Percentiles rank a stretch among this genome's conserved stretches.
These are phyloP conservation scores for Synergus japonicus DNA, from an alignment of 2,888 invertebrate species.

Conservation along the genomic window DNA sequence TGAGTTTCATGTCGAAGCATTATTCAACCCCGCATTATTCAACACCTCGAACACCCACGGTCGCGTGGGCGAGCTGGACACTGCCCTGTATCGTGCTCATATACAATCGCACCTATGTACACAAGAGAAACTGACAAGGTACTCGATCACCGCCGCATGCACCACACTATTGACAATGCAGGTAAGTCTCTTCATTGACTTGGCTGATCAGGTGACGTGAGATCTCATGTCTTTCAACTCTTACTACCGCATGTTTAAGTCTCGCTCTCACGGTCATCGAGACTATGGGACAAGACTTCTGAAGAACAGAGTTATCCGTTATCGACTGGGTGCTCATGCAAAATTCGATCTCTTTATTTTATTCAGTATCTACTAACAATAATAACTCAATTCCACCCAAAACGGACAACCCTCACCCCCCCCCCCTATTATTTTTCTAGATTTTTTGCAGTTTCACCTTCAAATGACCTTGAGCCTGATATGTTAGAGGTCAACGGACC, in stretches of 20 bases:
- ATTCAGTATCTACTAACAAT: too few relatives aligned
- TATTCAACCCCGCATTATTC: conserved; percentile 58
- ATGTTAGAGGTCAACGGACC: too few relatives aligned
- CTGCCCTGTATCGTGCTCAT: conserved; percentile 13
- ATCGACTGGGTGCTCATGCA: background rate
- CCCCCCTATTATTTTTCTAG: too few relatives aligned
- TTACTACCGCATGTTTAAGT: conserved; percentile 23
- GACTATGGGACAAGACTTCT: background rate
- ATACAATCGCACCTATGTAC: conserved; percentile 11
- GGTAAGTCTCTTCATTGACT: conserved; percentile 39
- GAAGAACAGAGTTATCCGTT: background rate
- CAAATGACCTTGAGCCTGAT: too few relatives aligned
- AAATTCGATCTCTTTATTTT: too few relatives aligned
- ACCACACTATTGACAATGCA: conserved; percentile 27
- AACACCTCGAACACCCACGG: conserved; percentile 61
- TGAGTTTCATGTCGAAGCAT: conserved; percentile 56
- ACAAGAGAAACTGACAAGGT: conserved; percentile 43
- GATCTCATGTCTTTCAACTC: conserved; percentile 30
- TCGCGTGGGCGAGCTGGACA: conserved; percentile 54
- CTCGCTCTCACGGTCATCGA: conserved; percentile 28
- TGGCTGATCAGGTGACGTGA: conserved; percentile 23
- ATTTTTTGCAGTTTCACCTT: too few relatives aligned
- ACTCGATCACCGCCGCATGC: conserved; percentile 43
- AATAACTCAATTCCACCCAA: too few relatives aligned
- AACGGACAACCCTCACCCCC: too few relatives aligned